phyloP scores from a whole-genome alignment of 2,797 vertebrate genomes.

The Phataginus tetradactyla region DNA sequence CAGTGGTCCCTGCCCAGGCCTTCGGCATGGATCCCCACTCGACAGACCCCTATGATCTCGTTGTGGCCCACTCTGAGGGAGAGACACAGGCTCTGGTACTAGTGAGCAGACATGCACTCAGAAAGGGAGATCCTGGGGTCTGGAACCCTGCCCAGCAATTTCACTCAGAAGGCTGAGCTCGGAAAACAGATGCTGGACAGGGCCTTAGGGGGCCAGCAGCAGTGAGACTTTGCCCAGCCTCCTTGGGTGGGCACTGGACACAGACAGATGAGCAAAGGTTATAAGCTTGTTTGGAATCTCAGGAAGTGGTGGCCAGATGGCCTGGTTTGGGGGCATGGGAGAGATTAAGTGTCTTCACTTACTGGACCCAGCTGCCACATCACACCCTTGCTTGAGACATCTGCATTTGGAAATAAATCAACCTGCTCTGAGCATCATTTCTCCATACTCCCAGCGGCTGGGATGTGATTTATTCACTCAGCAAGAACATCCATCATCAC shows the following conservation, averaged over 20 bases:
- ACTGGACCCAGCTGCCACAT: background rate
- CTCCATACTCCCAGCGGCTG: background rate
- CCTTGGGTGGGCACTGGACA: background rate
- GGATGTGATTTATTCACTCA: constrained; percentile 37
- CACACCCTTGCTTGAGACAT: background rate
- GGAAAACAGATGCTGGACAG: background rate
- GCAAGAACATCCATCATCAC: constrained; percentile 14
- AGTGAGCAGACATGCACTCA: background rate
- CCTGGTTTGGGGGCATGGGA: background rate
- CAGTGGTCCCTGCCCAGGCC: constrained; percentile 98
- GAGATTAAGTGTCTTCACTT: background rate
- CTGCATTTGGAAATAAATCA: constrained; percentile 17
- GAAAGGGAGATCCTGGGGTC: background rate
- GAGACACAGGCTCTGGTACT: background rate
- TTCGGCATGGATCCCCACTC: constrained; percentile 93
- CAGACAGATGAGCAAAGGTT: background rate
- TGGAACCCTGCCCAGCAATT: background rate
- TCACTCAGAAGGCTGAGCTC: background rate
- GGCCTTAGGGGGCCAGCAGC: background rate
- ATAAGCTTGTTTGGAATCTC: background rate
- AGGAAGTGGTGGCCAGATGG: background rate
- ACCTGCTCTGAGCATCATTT: background rate
- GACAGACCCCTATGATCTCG: constrained; percentile 97
- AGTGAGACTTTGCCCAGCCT: background rate
- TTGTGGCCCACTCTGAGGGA: constrained; percentile 96